phyloP scores from a whole-genome alignment of 2,888 invertebrate genomes.

The Belgica antarctica region DNA sequence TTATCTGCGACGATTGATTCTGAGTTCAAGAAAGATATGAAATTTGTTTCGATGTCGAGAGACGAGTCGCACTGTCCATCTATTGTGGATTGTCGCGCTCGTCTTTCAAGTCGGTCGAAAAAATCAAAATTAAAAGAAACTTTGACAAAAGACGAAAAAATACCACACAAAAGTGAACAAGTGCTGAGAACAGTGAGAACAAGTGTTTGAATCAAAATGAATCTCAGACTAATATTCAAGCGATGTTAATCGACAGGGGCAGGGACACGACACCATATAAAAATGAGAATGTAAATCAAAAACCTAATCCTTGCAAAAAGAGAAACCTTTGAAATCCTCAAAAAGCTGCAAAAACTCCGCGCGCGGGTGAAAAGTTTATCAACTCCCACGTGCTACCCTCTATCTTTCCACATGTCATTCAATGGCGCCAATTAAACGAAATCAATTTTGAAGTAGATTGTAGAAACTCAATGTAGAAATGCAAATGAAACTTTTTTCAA shows the following conservation, averaged over 20 bases:
- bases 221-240: constrained; percentile 4
- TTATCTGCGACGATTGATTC: constrained; percentile 39
- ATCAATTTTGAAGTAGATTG: constrained; percentile 23
- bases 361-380: not conserved
- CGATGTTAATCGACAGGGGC: constrained; percentile 25
- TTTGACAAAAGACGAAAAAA: not conserved
- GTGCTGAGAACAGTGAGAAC: constrained; percentile 3
- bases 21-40: constrained; percentile 33
- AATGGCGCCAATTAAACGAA: constrained; percentile 37
- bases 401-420: constrained; percentile 12
- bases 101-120: not conserved
- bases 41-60: not conserved
- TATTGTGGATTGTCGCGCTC: not conserved
- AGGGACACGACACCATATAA: constrained; percentile 6
- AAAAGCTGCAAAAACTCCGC: not conserved
- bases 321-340: constrained; percentile 16
- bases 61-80: not conserved
- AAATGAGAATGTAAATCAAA: constrained; percentile 9
- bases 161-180: not conserved
- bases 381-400: no score
- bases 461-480: constrained; percentile 22
- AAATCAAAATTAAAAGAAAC: not conserved
- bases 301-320: constrained; percentile 3
- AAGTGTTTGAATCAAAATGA: not conserved
- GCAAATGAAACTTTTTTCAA: constrained; percentile 19